Percentiles rank a stretch among this genome's conserved stretches.
These are phyloP conservation scores for Gasteruption jaculator DNA, from an alignment of 2,888 invertebrate species.

Conservation along the genomic window DNA sequence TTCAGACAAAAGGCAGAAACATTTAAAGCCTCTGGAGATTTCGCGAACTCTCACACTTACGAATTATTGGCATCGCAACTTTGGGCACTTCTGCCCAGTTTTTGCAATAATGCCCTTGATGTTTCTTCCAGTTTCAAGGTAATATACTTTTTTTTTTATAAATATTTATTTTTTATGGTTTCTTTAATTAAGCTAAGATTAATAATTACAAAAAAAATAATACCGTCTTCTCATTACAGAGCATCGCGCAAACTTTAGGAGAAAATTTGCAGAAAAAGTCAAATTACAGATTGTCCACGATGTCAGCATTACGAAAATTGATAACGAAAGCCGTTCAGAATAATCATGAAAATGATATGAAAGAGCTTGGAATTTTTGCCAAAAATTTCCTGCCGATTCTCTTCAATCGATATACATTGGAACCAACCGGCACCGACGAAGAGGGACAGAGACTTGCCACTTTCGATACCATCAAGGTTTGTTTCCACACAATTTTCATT, in stretches of 20 bases:
- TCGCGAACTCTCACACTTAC: conserved; percentile 69
- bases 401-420: conserved; percentile 82
- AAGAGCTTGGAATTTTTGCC: conserved; percentile 70
- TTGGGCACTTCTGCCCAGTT: conserved; percentile 89
- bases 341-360: conserved; percentile 56
- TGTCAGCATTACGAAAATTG: conserved; percentile 77
- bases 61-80: conserved; percentile 77
- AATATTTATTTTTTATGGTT: conserved; percentile 7
- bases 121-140: conserved; percentile 67
- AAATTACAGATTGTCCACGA: conserved; percentile 74
- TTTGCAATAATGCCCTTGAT: conserved; percentile 79
- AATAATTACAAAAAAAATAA: conserved; percentile 1
- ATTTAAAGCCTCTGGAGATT: conserved; percentile 57
- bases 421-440: conserved; percentile 62
- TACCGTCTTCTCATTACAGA: conserved; percentile 54
- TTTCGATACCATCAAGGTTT: conserved; percentile 75
- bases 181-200: not conserved
- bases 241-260: conserved; percentile 77
- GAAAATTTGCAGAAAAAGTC: conserved; percentile 72
- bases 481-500: conserved; percentile 33
- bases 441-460: conserved; percentile 71
- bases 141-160: conserved; percentile 9
- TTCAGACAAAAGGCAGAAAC: conserved; percentile 56
- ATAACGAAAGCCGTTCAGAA: conserved; percentile 57
- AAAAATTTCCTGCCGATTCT: conserved; percentile 92